These are phyloP conservation scores for Nematolebias whitei DNA, from an alignment of 2,113 vertebrate species.

Conservation along the genomic window DNA sequence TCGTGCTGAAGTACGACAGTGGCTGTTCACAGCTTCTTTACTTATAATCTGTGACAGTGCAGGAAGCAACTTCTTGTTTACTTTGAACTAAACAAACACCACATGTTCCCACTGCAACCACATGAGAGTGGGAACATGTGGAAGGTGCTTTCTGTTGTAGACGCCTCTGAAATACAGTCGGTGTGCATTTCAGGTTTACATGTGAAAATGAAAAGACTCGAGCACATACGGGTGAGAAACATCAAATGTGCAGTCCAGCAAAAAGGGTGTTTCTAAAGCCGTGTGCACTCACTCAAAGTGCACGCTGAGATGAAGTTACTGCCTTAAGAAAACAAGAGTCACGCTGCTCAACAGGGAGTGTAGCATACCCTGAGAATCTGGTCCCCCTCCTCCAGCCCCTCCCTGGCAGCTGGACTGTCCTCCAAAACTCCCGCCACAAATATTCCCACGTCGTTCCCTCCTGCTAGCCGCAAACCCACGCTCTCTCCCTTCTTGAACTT, in stretches of 20 bases:
- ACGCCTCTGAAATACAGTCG: neutral
- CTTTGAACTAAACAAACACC: constrained; percentile 43
- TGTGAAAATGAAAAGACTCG: neutral
- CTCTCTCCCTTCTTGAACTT: constrained; percentile 99
- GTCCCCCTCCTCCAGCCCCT: constrained; percentile 97
- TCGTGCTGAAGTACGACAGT: constrained; percentile 53
- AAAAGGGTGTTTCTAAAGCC: neutral
- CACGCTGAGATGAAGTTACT: neutral
- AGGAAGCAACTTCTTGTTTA: constrained; percentile 28
- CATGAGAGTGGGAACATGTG: constrained; percentile 6
- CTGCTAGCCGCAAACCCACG: constrained; percentile 95
- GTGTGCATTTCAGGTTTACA: neutral
- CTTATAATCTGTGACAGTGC: constrained; percentile 47
- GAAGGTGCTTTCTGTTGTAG: neutral
- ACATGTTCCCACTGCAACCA: constrained; percentile 55
- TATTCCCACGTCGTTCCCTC: constrained; percentile 97
- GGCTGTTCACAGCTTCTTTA: constrained; percentile 45
- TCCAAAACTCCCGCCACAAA: constrained; percentile 98
- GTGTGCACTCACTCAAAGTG: neutral
- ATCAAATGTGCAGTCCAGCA: too few relatives aligned
- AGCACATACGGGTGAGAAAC: too few relatives aligned
- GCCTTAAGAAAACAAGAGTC: constrained; percentile 1
- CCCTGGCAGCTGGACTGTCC: constrained; percentile 96
- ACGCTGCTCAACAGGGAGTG: neutral
- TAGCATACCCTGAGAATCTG: constrained; percentile 95